Base-by-base conservation (phyloP, 2,113 vertebrate genomes). In the Typhlomys cinereus region DNA sequence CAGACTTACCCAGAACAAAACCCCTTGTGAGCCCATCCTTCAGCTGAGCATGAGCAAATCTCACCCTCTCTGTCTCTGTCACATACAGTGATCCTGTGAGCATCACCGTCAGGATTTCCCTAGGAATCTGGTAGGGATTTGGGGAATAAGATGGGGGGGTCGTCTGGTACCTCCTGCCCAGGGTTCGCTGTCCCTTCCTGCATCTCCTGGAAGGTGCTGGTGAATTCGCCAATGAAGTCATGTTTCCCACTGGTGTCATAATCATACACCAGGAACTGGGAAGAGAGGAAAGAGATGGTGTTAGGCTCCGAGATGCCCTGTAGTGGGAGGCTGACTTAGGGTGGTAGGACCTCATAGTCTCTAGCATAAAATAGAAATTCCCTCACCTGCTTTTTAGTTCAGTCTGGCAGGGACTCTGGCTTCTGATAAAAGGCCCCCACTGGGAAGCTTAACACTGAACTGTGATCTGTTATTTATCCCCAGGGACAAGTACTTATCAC, bases 161-260 rank as follows among this genome's bases (percentile, higher is more conserved):
- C 41, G 61, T 74, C 52, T 89, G 73, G 71, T 74, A 98, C 97
- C 97, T 97, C 96, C 52, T 96, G 95, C 34, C 96, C 97, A 5
- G 96, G 94, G 17, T 82, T 95, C 71, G 95, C 75, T 0, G 97
- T 94, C 23, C 95, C 97, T 64, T 96, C 95, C 23, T 97, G 96
- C 97, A 97, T 98, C 81, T 98, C 94, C 39, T 96, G 95, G 95
- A 98, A 98, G 10, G 89, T 97, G 86, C 97, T 98, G 81, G 89
- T 97, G 93, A 98, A 98, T 71, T 98, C 97, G 3, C 97, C 97
- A 0, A 98, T 98, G 83, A 97, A 98, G 86, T 98, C 97, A 4
- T 98, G 97, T 34, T 98, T 98, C 39, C 97, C 97, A 1, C 96
- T 98, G 31, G 97, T 97, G 64, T 98, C 97, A 27, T 97, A 97